Conservation (phyloP, 2,888 invertebrate species). For the Ditula angustiorana region DNA sequence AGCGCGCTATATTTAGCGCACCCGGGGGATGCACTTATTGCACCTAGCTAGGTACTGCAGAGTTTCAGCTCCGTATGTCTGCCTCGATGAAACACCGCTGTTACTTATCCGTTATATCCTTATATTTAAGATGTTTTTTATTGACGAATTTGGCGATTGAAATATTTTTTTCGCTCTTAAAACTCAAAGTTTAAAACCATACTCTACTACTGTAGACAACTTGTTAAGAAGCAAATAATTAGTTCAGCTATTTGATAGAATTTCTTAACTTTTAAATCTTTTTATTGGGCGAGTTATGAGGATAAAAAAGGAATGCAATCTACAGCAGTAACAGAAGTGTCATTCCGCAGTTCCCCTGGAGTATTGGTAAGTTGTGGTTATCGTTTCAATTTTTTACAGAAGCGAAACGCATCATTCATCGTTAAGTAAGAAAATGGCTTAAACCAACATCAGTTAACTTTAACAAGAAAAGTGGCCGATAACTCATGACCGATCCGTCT, state of each 20-base stretch:
- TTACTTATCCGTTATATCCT: background rate
- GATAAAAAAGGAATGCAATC: too few relatives aligned
- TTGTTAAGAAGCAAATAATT: too few relatives aligned
- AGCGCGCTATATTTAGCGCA: slow-evolving; percentile 82
- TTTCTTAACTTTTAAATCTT: too few relatives aligned
- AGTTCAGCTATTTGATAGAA: too few relatives aligned
- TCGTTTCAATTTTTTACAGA: slow-evolving; percentile 39
- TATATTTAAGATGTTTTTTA: too few relatives aligned
- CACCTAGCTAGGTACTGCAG: slow-evolving; percentile 53
- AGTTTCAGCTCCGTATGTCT: background rate
- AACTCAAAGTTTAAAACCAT: too few relatives aligned
- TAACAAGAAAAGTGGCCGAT: slow-evolving; percentile 80
- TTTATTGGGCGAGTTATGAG: too few relatives aligned
- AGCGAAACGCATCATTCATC: slow-evolving; percentile 63
- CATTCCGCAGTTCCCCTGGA: too few relatives aligned
- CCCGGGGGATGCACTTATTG: slow-evolving; percentile 67
- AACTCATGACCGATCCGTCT: slow-evolving; percentile 64
- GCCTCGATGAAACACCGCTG: background rate
- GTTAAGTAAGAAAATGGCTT: slow-evolving; percentile 63
- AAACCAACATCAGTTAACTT: slow-evolving; percentile 68
- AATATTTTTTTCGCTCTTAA: too few relatives aligned
- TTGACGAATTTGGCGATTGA: too few relatives aligned
- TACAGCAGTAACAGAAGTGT: too few relatives aligned
- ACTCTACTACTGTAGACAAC: too few relatives aligned
- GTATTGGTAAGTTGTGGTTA: background rate